These are phyloP conservation scores for Lemur catta DNA, from an alignment of 2,797 vertebrate genomes.

Conservation along the genomic window DNA sequence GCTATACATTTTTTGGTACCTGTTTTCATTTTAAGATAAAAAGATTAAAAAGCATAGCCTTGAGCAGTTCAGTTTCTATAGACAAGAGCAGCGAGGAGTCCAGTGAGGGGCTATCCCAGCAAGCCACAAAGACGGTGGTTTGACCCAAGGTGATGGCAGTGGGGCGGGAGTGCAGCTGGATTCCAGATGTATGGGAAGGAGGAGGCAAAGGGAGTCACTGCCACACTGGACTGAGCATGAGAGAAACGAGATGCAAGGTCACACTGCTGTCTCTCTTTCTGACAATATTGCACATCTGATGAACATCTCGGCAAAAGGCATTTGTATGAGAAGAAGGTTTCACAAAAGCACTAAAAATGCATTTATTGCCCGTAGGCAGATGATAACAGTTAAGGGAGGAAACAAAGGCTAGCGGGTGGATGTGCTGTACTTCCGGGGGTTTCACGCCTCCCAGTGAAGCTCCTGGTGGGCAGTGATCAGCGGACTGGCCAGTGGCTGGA, in stretches of 20 bases:
- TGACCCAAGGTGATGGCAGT: accelerated
- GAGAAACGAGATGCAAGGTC: neutral
- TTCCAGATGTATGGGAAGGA: neutral
- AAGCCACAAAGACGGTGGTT: neutral
- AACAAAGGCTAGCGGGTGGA: neutral
- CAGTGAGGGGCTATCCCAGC: accelerated
- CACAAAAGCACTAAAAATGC: neutral
- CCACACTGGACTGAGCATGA: accelerated
- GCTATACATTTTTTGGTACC: neutral
- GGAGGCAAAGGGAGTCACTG: too few relatives aligned
- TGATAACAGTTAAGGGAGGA: neutral
- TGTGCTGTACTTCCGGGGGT: neutral
- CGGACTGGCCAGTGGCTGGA: neutral
- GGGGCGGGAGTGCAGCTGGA: too few relatives aligned
- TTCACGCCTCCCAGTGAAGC: neutral
- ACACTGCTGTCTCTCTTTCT: neutral
- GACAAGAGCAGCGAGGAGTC: neutral
- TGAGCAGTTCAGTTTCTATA: neutral
- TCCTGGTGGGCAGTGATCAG: neutral
- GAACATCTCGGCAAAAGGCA: neutral
- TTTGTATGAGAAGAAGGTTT: neutral
- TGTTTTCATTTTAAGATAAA: neutral
- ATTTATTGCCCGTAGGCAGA: neutral
- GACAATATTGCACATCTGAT: accelerated
- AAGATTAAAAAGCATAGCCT: neutral